Percentiles rank a stretch among this genome's conserved stretches.
These are phyloP conservation scores for Nannoperca australis DNA, from an alignment of 2,797 vertebrate species.

Conservation along the genomic window DNA sequence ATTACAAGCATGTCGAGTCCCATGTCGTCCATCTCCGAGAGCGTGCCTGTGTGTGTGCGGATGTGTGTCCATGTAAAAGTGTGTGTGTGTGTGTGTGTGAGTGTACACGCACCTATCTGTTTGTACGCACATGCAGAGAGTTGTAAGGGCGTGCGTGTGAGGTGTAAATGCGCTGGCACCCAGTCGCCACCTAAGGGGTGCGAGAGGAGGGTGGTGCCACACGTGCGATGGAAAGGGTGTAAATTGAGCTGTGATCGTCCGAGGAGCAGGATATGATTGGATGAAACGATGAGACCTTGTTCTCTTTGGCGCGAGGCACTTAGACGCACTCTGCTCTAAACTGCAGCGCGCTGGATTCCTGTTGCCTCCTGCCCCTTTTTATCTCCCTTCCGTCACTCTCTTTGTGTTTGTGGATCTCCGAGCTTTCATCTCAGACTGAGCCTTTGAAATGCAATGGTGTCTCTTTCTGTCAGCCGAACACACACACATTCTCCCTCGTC, in stretches of 20 bases:
- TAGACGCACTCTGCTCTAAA: conserved; percentile 63
- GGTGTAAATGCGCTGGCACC: conserved; percentile 85
- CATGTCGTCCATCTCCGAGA: conserved; percentile 33
- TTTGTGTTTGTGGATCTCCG: conserved; percentile 71
- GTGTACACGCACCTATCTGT: conserved; percentile 45
- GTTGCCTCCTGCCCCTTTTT: conserved; percentile 56
- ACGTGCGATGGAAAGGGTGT: conserved; percentile 75
- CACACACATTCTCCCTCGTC: conserved; percentile 16
- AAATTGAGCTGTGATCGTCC: conserved; percentile 84
- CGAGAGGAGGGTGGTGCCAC: conserved; percentile 60
- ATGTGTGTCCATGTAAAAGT: not conserved
- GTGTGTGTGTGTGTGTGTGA: too few species aligned
- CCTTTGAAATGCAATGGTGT: conserved; percentile 75
- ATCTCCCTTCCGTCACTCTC: conserved; percentile 66
- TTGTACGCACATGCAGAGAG: conserved; percentile 14
- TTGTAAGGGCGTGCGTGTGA: conserved; percentile 62
- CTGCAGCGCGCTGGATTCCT: conserved; percentile 59
- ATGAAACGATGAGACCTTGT: conserved; percentile 72
- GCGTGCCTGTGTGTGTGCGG: not conserved
- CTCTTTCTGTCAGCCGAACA: conserved; percentile 31
- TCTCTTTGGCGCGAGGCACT: conserved; percentile 52
- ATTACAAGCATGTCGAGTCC: conserved; percentile 73
- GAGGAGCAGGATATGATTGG: conserved; percentile 76
- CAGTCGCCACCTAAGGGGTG: conserved; percentile 72
- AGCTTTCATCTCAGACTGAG: conserved; percentile 77